Conservation (phyloP, 2,113 vertebrate species). For the Pantherophis guttatus region DNA sequence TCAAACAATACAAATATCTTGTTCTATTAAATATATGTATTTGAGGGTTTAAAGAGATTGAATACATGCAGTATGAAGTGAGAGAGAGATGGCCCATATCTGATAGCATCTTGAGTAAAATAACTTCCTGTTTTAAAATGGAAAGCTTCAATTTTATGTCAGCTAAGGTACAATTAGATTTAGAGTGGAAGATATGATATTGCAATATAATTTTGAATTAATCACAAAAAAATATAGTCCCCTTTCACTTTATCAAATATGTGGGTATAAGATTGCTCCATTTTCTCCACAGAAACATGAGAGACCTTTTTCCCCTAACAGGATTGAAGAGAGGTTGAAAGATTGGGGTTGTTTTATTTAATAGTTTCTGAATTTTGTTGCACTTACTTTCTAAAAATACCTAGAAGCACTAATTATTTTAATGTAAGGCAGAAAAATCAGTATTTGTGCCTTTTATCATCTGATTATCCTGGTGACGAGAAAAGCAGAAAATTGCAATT, state of each 20-base stretch:
- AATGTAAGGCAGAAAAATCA: slow-evolving; percentile 17
- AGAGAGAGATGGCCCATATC: not conserved
- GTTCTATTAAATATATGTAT: not conserved
- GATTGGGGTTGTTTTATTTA: slow-evolving; percentile 60
- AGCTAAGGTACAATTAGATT: slow-evolving; percentile 29
- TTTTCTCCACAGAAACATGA: slow-evolving; percentile 52
- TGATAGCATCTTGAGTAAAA: not conserved
- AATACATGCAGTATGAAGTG: not conserved
- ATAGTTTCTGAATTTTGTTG: slow-evolving; percentile 50
- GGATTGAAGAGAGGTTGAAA: slow-evolving; percentile 9
- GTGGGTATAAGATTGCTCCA: slow-evolving; percentile 52
- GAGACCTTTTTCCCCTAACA: slow-evolving; percentile 48
- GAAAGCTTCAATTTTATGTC: not conserved
- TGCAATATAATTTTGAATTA: slow-evolving; percentile 55
- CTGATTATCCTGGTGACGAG: slow-evolving; percentile 51
- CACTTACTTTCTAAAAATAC: slow-evolving; percentile 66
- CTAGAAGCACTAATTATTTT: slow-evolving; percentile 47
- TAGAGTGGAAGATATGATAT: slow-evolving; percentile 25
- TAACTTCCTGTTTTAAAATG: not conserved
- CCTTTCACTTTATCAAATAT: not conserved
- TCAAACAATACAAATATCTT: not conserved
- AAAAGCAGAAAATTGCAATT: slow-evolving; percentile 34
- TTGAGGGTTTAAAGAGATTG: not conserved
- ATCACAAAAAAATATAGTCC: slow-evolving; percentile 27
- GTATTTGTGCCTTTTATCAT: slow-evolving; percentile 55